Evolutionary conservation across 2,113 vertebrate genomes (phyloP), one percentile per base, ranked within the genome.

Genomic region (Engraulis encrasicolus): DNA sequence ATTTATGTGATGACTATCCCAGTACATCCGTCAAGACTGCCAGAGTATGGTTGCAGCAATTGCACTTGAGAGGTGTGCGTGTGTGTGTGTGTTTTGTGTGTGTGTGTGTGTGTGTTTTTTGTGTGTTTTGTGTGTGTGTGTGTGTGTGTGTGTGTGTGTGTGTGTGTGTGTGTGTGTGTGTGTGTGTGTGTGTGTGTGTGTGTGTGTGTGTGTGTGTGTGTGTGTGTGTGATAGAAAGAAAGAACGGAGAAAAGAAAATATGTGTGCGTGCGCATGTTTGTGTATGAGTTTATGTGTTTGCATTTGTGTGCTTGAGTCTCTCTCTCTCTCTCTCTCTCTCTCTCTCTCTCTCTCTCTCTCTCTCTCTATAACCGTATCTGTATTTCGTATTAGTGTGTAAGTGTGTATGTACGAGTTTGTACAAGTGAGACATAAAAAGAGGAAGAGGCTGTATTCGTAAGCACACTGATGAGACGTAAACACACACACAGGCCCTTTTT

Each of bases 31-130:
- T 66, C 58, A 61, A 61, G 58, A 61, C 58, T 20, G 11, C 27
- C 58, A 27, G 15, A 31, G 58, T 66, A 66, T 66, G 27, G 23
- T 19, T 31, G 58, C 58, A 27, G n/a, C 6, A 11, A 27, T 66
- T n/a, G 9, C 5, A 14, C 31, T 31, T 27, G 31, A 66, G n/a
- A 66, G 23, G 58, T 66, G 58, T 66, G 58, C 27, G 58, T 66
- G 23, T 66, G 6, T 12, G 58, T 38, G 38, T 74, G 15, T 80
- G 78, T n/a, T n/a, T n/a, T 80, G 23, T 48, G 31, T 27, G 77
- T 52, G 48, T 71, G 20, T 81, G n/a, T 79, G 79, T 58, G 61
- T 38, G 58, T 40, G 40, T n/a, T n/a, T n/a, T n/a, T n/a, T 34
- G 61, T 37, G 78, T 20, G 18, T n/a, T n/a, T n/a, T n/a, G n/a